Conservation (phyloP, 2,113 vertebrate genomes). For the Megaptera novaeangliae region DNA sequence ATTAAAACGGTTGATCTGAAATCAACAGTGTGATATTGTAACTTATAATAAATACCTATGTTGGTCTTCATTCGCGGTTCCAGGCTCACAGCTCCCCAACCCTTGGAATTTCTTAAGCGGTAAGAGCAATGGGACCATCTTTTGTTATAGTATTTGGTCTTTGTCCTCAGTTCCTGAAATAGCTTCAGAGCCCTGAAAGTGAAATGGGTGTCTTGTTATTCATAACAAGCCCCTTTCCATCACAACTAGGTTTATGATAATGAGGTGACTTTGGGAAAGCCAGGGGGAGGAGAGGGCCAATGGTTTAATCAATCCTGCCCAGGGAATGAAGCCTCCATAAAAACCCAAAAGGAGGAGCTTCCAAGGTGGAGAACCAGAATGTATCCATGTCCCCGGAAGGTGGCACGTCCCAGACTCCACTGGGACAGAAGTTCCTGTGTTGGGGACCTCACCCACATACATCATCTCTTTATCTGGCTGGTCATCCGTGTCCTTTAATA, state of each 20-base stretch:
- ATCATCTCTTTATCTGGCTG: not conserved
- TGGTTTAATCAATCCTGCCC: not conserved
- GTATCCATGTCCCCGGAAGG: rapidly evolving
- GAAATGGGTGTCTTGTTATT: not conserved
- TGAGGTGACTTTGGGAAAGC: not conserved
- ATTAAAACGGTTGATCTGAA: not conserved
- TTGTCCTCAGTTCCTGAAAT: not conserved
- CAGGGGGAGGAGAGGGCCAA: not conserved
- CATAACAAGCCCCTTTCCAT: not conserved
- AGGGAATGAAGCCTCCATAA: not conserved
- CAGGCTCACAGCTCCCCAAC: not conserved
- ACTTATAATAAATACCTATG: not conserved
- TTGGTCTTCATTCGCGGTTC: not conserved
- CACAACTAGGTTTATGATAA: not conserved
- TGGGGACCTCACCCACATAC: not conserved
- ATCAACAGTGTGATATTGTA: not conserved
- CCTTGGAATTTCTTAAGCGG: not conserved
- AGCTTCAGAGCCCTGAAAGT: not conserved
- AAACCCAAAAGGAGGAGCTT: not conserved
- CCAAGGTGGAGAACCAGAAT: not conserved
- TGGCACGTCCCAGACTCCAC: not conserved
- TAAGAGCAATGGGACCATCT: not conserved
- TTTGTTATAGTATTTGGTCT: not conserved
- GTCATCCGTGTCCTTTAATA: not conserved
- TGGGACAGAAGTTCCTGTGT: not conserved